Evolutionary conservation across 1,140 invertebrate species (phyloP).

Genomic region (Phocides pigmalion): DNA sequence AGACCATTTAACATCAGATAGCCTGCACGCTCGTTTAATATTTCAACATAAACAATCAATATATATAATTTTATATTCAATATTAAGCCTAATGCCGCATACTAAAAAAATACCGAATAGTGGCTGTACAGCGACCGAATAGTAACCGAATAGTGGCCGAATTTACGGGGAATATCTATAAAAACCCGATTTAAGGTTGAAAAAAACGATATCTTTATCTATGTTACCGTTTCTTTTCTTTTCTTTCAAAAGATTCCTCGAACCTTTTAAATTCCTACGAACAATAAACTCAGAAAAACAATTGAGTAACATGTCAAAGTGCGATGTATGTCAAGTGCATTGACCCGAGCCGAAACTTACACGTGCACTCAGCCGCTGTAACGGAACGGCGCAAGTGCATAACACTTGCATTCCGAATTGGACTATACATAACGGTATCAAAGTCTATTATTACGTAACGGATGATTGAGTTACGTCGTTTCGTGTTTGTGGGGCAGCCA

Average conservation of each 20-base stretch:
- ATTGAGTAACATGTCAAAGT: slow-evolving; percentile 53
- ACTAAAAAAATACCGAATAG: no score
- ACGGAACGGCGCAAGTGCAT: slow-evolving; percentile 38
- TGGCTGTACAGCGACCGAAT: no score
- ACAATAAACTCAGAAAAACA: slow-evolving; percentile 37
- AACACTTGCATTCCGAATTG: slow-evolving; percentile 17
- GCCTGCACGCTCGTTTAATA: no score
- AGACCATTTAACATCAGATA: no score
- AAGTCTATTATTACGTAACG: slow-evolving; percentile 28
- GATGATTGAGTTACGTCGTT: slow-evolving; percentile 6
- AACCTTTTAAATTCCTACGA: slow-evolving; percentile 32
- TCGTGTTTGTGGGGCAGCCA: not conserved
- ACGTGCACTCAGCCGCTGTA: slow-evolving; percentile 46
- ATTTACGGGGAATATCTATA: no score
- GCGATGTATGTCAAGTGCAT: slow-evolving; percentile 60
- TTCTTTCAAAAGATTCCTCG: slow-evolving; percentile 29
- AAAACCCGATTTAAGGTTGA: no score
- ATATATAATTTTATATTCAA: no score
- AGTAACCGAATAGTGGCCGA: no score
- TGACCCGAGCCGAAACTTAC: slow-evolving; percentile 56
- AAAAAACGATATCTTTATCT: no score
- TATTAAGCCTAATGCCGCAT: no score
- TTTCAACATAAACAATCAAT: no score
- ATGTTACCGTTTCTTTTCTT: no score
- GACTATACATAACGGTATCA: slow-evolving; percentile 21